phyloP scores from a whole-genome alignment of 2,888 invertebrate species.

The Cristatella mucedo region DNA sequence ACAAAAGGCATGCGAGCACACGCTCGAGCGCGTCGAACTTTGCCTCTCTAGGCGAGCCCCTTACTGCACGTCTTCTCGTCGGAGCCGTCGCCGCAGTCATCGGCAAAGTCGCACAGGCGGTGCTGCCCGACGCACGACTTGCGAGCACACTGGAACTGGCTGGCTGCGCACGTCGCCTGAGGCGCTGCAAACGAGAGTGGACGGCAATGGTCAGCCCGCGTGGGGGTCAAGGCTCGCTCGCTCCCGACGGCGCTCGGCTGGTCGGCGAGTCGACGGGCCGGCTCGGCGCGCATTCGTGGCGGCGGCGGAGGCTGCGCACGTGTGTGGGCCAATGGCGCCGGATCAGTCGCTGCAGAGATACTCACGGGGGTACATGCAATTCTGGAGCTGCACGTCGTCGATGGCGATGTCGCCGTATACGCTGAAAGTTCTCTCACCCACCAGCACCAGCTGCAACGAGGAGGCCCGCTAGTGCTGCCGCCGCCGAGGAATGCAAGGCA shows the following conservation, averaged over 20 bases:
- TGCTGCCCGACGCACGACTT: conserved; percentile 32
- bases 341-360: neutral
- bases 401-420: conserved; percentile 14
- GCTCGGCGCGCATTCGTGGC: no score
- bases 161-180: conserved; percentile 21
- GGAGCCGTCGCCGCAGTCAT: conserved; percentile 27
- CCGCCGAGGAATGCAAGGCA: no score
- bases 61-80: conserved; percentile 20
- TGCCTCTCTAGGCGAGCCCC: no score
- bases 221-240: no score
- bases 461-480: no score
- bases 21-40: no score
- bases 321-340: no score
- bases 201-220: no score
- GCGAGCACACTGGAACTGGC: conserved; percentile 38
- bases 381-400: conserved; percentile 11
- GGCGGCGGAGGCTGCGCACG: no score
- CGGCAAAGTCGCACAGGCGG: conserved; percentile 24
- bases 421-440: conserved; percentile 18
- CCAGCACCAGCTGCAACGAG: conserved; percentile 16
- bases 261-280: no score
- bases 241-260: no score
- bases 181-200: neutral
- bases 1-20: no score
- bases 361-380: conserved; percentile 12